Conservation (phyloP, 1,140 invertebrate species). For the Reticulitermes speratus region DNA sequence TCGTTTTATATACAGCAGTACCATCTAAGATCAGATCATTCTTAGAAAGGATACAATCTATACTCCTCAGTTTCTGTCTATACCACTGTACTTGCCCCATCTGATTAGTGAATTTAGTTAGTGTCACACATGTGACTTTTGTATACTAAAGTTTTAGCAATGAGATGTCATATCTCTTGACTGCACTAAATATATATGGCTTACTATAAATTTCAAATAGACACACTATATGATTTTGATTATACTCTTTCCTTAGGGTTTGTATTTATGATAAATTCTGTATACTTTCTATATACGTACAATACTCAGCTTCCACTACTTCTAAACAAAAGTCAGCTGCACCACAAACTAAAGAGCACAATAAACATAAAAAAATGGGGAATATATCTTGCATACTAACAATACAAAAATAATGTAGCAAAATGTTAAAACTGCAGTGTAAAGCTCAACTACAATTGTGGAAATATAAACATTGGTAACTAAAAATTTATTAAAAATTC, state of each 20-base stretch:
- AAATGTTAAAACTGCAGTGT: not conserved
- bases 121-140: too few relatives aligned
- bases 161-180: too few relatives aligned
- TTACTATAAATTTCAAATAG: not conserved
- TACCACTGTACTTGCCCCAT: too few relatives aligned
- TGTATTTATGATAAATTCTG: slow-evolving; percentile 14
- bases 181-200: too few relatives aligned
- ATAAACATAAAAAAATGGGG: not conserved
- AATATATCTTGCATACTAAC: not conserved
- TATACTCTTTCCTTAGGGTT: not conserved
- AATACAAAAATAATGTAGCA: not conserved
- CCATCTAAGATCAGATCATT: too few relatives aligned
- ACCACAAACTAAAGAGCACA: not conserved
- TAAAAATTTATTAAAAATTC: not conserved
- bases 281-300: not conserved
- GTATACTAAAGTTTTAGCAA: too few relatives aligned
- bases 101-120: too few relatives aligned
- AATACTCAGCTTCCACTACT: not conserved
- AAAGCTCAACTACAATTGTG: not conserved
- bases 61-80: too few relatives aligned
- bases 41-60: too few relatives aligned
- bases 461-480: not conserved
- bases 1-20: too few relatives aligned
- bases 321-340: slow-evolving; percentile 9
- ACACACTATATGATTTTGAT: slow-evolving; percentile 6